phyloP scores from a whole-genome alignment of 2,888 invertebrate species.

The Agrochola litura region DNA sequence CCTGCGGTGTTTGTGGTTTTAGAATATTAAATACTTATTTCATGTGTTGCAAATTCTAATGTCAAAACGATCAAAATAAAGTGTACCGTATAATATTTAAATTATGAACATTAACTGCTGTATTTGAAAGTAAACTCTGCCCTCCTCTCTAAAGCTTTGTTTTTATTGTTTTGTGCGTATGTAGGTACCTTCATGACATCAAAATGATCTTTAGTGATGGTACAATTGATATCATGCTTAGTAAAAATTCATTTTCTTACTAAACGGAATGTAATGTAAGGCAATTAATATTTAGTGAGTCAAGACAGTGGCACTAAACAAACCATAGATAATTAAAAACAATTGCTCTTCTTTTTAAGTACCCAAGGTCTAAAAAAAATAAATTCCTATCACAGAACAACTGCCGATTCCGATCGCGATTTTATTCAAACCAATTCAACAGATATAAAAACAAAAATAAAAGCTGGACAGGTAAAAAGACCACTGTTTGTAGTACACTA shows the following conservation, averaged over 20 bases:
- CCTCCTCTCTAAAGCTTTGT: background rate
- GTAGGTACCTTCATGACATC: too few species aligned
- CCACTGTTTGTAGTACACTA: constrained; percentile 41
- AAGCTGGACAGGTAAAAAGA: constrained; percentile 34
- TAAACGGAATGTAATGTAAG: background rate
- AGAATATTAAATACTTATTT: constrained; percentile 11
- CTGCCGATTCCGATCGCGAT: constrained; percentile 27
- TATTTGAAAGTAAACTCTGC: background rate
- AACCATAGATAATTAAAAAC: background rate
- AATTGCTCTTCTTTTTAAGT: background rate
- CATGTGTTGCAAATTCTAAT: constrained; percentile 12
- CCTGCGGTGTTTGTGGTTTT: constrained; percentile 5
- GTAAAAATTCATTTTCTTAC: background rate
- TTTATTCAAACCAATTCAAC: constrained; percentile 34
- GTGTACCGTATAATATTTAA: background rate
- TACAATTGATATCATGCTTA: background rate
- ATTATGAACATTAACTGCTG: constrained; percentile 1
- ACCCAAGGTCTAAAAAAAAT: background rate
- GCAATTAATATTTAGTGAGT: background rate
- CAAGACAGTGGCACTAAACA: background rate
- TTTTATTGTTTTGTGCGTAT: background rate
- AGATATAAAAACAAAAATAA: constrained; percentile 31
- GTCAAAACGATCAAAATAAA: background rate
- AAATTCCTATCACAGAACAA: constrained; percentile 21
- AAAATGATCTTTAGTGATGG: background rate